Percentiles rank a stretch among this genome's conserved stretches.
Conservation (phyloP, 2,797 vertebrate genomes). For the Myripristis jacobus region DNA sequence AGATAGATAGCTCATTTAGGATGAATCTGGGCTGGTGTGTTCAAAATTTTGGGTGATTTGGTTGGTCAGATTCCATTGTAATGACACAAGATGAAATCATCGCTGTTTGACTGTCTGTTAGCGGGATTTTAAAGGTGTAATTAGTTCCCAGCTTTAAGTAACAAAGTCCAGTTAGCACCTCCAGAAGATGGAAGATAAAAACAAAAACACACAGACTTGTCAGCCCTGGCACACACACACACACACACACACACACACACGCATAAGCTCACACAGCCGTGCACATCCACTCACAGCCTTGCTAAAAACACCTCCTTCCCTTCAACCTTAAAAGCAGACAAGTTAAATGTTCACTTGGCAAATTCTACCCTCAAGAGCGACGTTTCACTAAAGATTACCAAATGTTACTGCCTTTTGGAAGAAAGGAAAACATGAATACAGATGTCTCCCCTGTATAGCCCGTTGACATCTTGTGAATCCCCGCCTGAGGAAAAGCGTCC, state of each 20-base stretch:
- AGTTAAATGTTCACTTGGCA: constrained; percentile 46
- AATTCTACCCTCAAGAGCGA: constrained; percentile 28
- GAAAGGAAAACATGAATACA: constrained; percentile 60
- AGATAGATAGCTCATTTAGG: too few relatives aligned
- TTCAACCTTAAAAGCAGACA: constrained; percentile 53
- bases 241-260: constrained; percentile 2
- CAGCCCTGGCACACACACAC: neutral
- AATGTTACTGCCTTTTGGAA: constrained; percentile 63
- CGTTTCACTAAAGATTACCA: constrained; percentile 61
- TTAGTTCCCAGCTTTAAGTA: too few relatives aligned
- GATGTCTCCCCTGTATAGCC: constrained; percentile 75
- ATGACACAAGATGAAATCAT: too few relatives aligned
- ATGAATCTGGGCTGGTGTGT: too few relatives aligned
- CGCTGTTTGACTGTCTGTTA: too few relatives aligned
- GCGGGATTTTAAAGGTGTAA: too few relatives aligned
- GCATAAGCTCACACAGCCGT: neutral
- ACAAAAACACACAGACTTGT: too few relatives aligned
- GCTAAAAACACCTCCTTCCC: constrained; percentile 4
- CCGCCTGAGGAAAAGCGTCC: constrained; percentile 53
- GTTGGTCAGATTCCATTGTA: too few relatives aligned
- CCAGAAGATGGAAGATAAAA: too few relatives aligned
- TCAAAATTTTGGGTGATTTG: too few relatives aligned
- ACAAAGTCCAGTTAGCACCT: too few relatives aligned
- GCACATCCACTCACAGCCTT: constrained; percentile 17
- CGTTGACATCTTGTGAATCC: constrained; percentile 77